Percentiles rank a stretch among this genome's conserved stretches.
These are phyloP conservation scores for Hyles lineata DNA, from an alignment of 2,888 invertebrate genomes.

Conservation along the genomic window DNA sequence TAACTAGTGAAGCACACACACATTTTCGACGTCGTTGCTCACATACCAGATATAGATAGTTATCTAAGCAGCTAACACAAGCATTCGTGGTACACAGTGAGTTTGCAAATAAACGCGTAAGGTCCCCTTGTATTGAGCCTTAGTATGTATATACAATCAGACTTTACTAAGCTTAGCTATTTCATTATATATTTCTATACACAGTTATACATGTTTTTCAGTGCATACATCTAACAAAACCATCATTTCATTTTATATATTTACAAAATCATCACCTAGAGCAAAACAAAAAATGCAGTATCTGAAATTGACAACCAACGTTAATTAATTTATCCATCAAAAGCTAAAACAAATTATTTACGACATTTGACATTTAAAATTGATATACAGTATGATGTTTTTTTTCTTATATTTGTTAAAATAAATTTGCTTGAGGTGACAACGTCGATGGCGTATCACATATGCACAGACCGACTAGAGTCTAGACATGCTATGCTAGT, in stretches of 20 bases:
- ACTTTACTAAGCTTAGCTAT: conserved; percentile 38
- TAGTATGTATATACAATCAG: conserved; percentile 7
- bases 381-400: background rate
- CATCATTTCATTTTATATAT: background rate
- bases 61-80: conserved; percentile 55
- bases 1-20: conserved; percentile 78
- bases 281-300: background rate
- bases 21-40: conserved; percentile 72
- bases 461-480: conserved; percentile 33
- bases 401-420: background rate
- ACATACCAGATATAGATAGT: conserved; percentile 78
- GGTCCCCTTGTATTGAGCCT: conserved; percentile 5
- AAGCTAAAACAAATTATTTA: no score
- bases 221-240: conserved; percentile 9
- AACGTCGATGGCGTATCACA: conserved; percentile 30
- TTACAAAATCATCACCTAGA: conserved; percentile 3
- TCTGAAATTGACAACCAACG: no score
- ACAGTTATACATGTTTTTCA: conserved; percentile 38
- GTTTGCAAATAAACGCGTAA: conserved; percentile 15
- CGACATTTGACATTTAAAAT: background rate
- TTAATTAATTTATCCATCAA: no score
- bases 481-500: conserved; percentile 36
- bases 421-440: background rate
- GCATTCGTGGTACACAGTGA: conserved; percentile 45
- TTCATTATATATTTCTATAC: conserved; percentile 25